Evolutionary conservation across 2,797 vertebrate species (phyloP).

Genomic region (Spondyliosoma cantharus): DNA sequence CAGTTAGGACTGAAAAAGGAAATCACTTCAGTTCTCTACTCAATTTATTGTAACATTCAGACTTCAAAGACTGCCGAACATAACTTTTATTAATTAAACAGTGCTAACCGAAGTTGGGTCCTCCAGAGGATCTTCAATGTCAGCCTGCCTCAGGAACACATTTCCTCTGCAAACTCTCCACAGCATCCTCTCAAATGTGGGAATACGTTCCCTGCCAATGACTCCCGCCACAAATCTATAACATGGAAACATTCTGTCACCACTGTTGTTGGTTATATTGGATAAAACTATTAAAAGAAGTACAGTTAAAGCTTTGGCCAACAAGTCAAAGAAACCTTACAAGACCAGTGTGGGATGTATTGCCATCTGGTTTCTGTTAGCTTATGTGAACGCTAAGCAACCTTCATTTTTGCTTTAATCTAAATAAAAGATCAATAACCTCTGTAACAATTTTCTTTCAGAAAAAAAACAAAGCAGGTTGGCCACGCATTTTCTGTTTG

Average conservation of each 20-base stretch:
- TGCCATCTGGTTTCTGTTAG: no score
- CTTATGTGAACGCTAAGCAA: not conserved
- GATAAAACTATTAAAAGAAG: not conserved
- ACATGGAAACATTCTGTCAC: not conserved
- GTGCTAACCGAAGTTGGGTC: conserved; percentile 90
- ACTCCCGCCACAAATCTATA: conserved; percentile 96
- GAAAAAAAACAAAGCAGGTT: no score
- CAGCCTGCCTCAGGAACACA: conserved; percentile 95
- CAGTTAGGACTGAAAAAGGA: not conserved
- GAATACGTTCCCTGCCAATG: conserved; percentile 94
- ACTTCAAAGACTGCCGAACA: not conserved
- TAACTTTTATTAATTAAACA: not conserved
- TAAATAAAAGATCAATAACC: not conserved
- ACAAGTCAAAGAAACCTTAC: not conserved
- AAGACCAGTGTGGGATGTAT: no score
- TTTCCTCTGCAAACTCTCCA: conserved; percentile 98
- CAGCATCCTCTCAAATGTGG: conserved; percentile 97
- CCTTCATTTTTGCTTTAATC: not conserved
- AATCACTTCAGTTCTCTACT: not conserved
- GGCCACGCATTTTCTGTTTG: not conserved
- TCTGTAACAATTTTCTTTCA: no score
- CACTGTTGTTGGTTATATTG: not conserved
- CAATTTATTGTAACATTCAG: not conserved
- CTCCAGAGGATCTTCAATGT: conserved; percentile 96
- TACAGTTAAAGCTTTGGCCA: not conserved